Evolutionary conservation across 2,113 vertebrate species (phyloP).

Genomic region (Zapus hudsonius): DNA sequence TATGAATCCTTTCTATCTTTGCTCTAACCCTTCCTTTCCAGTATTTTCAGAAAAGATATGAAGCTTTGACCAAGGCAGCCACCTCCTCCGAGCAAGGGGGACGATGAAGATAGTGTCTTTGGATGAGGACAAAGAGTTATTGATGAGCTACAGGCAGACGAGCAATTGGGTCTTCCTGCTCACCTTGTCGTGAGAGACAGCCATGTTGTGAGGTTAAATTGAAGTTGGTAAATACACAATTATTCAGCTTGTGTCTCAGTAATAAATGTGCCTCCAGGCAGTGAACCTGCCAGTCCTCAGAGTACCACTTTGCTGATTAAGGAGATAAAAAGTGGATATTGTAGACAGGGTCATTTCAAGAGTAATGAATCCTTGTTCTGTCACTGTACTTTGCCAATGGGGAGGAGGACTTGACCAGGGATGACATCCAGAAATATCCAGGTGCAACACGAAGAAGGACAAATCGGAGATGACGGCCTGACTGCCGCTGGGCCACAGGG

Average conservation of each 20-base stretch:
- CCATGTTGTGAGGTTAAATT: slow-evolving; percentile 69
- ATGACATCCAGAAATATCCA: slow-evolving; percentile 38
- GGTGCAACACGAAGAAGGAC: slow-evolving; percentile 1
- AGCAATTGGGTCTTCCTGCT: slow-evolving; percentile 54
- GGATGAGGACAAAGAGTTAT: slow-evolving; percentile 22
- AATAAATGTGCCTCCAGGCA: slow-evolving; percentile 70
- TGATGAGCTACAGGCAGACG: slow-evolving; percentile 55
- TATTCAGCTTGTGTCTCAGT: slow-evolving; percentile 69
- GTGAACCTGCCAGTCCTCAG: slow-evolving; percentile 66
- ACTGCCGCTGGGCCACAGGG: background rate
- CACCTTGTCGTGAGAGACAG: slow-evolving; percentile 64
- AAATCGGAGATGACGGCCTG: slow-evolving; percentile 64
- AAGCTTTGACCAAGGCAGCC: background rate
- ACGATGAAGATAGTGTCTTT: background rate
- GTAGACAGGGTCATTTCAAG: slow-evolving; percentile 77
- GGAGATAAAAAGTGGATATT: slow-evolving; percentile 76
- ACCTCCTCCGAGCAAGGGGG: too few relatives aligned
- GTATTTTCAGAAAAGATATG: slow-evolving; percentile 19
- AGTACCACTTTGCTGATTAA: slow-evolving; percentile 78
- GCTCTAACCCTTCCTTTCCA: background rate
- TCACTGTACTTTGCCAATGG: slow-evolving; percentile 64
- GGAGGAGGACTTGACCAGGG: slow-evolving; percentile 18
- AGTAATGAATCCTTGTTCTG: slow-evolving; percentile 76
- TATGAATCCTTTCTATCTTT: background rate
- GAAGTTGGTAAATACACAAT: slow-evolving; percentile 82